Evolutionary conservation across 2,113 vertebrate genomes (phyloP).

Genomic region (Maccullochella peelii): DNA sequence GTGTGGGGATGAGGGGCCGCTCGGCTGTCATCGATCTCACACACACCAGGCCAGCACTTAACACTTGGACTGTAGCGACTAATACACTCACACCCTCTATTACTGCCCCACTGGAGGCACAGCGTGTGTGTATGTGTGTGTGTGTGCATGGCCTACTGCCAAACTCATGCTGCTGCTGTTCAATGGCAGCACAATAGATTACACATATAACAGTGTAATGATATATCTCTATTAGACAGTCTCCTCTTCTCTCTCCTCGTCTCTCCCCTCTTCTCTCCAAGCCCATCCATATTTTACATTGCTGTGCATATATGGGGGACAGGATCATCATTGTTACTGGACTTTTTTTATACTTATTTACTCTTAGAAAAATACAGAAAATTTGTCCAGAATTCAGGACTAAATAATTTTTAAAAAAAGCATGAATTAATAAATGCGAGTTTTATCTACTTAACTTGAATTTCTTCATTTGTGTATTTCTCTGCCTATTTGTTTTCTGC

Average conservation of each 20-base stretch:
- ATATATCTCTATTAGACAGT: constrained; percentile 73
- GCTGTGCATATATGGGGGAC: not conserved
- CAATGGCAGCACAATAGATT: constrained; percentile 76
- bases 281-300: constrained; percentile 12
- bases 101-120: constrained; percentile 80
- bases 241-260: constrained; percentile 35
- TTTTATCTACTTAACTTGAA: not conserved
- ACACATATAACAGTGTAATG: constrained; percentile 77
- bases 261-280: constrained; percentile 10
- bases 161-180: constrained; percentile 72
- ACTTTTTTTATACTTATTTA: not conserved
- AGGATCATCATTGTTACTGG: not conserved
- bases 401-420: not conserved
- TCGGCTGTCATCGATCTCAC: constrained; percentile 84
- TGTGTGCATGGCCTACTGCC: constrained; percentile 66
- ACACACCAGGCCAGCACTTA: constrained; percentile 87
- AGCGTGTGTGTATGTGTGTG: constrained; percentile 62
- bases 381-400: not conserved
- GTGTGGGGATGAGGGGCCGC: constrained; percentile 59
- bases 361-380: not conserved
- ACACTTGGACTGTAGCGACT: constrained; percentile 84
- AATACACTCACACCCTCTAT: constrained; percentile 85
- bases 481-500: not conserved
- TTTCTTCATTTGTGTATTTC: not conserved
- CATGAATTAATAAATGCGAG: not conserved